phyloP scores from a whole-genome alignment of 2,888 invertebrate species.

The Bellardia bayeri region DNA sequence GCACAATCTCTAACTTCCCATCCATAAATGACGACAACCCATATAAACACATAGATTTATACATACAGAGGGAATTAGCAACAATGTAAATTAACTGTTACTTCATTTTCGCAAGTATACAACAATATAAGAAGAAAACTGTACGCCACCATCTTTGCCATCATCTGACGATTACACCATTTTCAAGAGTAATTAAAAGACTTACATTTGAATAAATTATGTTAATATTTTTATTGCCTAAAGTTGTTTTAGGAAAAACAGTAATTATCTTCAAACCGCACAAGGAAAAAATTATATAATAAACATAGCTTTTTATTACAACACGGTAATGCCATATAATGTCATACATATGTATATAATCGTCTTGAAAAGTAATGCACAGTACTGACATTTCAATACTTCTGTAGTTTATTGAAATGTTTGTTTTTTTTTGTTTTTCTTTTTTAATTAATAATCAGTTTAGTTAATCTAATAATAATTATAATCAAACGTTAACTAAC shows the following conservation, averaged over 20 bases:
- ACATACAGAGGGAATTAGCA: background rate
- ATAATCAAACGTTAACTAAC: no score
- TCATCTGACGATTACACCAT: background rate
- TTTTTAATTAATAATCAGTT: no score
- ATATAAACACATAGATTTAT: background rate
- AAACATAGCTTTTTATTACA: no score
- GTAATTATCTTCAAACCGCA: background rate
- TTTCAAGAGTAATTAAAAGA: background rate
- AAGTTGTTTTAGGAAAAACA: background rate
- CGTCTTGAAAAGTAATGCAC: no score
- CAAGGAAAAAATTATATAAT: no score
- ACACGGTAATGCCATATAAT: no score
- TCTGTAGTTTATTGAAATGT: no score
- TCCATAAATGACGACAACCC: conserved; percentile 43
- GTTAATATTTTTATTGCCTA: background rate
- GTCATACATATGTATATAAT: no score
- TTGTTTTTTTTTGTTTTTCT: no score
- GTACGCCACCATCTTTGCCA: background rate
- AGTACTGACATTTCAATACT: no score
- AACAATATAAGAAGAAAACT: no score
- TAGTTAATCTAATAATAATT: no score
- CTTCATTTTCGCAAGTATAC: background rate
- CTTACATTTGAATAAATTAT: background rate
- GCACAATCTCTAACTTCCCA: conserved; percentile 34
- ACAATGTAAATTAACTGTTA: conserved; percentile 10